Evolutionary conservation across 2,888 invertebrate species (phyloP).

Genomic region (Drosophila bunnanda): DNA sequence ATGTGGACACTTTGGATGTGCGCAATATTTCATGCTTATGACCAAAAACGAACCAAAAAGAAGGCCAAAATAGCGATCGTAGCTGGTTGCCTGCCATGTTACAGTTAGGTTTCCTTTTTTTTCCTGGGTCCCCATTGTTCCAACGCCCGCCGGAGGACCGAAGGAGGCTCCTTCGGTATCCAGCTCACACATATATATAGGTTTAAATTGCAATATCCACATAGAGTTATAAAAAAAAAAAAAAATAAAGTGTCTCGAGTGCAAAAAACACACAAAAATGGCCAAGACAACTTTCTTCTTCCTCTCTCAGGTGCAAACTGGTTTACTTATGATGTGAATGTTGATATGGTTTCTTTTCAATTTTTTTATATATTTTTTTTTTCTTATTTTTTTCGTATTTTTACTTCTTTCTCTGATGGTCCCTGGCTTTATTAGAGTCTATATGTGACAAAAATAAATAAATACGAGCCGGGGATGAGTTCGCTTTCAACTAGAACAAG

Average conservation of each 20-base stretch:
- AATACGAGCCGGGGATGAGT: constrained; percentile 21
- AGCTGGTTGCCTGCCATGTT: constrained; percentile 63
- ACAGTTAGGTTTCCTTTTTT: constrained; percentile 66
- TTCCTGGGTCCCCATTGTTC: constrained; percentile 62
- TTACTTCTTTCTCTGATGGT: constrained; percentile 40
- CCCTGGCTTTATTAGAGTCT: constrained; percentile 56
- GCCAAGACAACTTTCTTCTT: constrained; percentile 80
- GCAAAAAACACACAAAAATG: constrained; percentile 69
- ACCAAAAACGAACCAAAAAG: constrained; percentile 45
- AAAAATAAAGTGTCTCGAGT: constrained; percentile 53
- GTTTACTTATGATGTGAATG: constrained; percentile 80
- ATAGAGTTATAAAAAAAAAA: constrained; percentile 53
- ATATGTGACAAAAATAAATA: constrained; percentile 59
- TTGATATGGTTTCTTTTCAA: constrained; percentile 78
- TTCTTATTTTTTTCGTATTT: constrained; percentile 42
- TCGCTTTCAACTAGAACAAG: constrained; percentile 78
- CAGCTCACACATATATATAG: constrained; percentile 33
- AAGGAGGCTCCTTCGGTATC: constrained; percentile 62
- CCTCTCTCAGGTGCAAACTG: constrained; percentile 80
- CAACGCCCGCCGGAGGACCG: constrained; percentile 61
- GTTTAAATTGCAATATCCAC: constrained; percentile 46
- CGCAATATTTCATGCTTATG: constrained; percentile 79
- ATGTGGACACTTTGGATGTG: constrained; percentile 63
- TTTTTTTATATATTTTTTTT: constrained; percentile 55
- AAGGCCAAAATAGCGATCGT: constrained; percentile 4